These are phyloP conservation scores for Tetanocera ferruginea DNA, from an alignment of 2,888 invertebrate genomes.

Conservation along the genomic window DNA sequence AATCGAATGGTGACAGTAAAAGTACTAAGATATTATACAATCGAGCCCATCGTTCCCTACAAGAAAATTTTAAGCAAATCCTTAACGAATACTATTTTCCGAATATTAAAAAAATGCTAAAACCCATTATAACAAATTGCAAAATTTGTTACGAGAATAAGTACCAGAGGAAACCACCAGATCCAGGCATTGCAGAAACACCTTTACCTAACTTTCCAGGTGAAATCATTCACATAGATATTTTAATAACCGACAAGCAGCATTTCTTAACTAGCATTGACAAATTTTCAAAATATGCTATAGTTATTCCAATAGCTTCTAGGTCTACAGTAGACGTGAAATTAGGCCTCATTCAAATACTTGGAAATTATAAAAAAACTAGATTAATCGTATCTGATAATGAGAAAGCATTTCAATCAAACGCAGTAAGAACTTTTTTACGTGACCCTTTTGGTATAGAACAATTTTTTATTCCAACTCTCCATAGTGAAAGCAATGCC, in stretches of 20 bases:
- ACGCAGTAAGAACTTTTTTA: constrained; percentile 27
- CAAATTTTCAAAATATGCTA: too few species aligned
- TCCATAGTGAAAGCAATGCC: constrained; percentile 45
- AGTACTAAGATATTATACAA: neutral
- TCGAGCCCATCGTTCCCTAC: neutral
- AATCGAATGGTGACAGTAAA: too few species aligned
- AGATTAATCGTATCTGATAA: too few species aligned
- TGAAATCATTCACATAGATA: neutral
- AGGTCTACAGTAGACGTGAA: too few species aligned
- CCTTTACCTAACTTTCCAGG: neutral
- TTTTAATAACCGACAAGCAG: neutral
- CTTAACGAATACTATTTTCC: neutral
- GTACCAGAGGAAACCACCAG: neutral
- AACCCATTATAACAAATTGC: neutral
- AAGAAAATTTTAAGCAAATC: neutral
- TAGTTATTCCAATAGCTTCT: too few species aligned
- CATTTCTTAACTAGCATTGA: too few species aligned
- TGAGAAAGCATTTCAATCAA: constrained; percentile 32
- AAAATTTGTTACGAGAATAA: neutral
- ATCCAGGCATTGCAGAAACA: neutral
- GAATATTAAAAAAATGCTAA: neutral
- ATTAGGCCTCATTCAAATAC: too few species aligned
- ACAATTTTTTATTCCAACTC: constrained; percentile 37
- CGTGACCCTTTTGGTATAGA: constrained; percentile 37
- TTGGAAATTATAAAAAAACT: too few species aligned